phyloP scores from a whole-genome alignment of 2,113 vertebrate species.

The Anoura caudifer region DNA sequence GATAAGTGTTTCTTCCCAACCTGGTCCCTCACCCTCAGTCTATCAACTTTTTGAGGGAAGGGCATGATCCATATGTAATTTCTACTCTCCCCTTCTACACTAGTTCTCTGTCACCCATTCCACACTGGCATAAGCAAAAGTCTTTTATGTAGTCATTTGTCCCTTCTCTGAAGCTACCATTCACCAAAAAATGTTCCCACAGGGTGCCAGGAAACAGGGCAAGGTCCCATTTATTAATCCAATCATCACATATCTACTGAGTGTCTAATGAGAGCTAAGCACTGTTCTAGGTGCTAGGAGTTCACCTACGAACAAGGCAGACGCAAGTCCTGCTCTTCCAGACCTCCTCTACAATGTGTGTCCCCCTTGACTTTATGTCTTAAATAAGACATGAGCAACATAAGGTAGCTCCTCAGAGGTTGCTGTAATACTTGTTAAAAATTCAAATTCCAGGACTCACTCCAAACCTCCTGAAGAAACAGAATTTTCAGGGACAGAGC shows the following conservation, averaged over 20 bases:
- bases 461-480: background rate
- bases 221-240: background rate
- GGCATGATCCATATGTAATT: background rate
- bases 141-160: background rate
- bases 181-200: background rate
- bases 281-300: background rate
- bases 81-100: background rate
- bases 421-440: background rate
- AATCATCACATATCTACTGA: background rate
- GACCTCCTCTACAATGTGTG: background rate
- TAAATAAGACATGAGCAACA: no score
- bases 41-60: background rate
- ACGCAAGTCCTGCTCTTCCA: background rate
- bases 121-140: background rate
- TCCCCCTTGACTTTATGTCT: background rate
- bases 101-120: background rate
- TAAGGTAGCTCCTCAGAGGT: background rate
- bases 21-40: background rate
- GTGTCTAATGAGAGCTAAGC: background rate
- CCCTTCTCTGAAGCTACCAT: background rate
- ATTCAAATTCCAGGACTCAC: background rate
- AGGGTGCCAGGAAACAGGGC: background rate
- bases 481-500: background rate
- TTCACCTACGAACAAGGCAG: background rate
- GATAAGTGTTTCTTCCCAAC: background rate